A percentile compares a stretch with the other conserved stretches of the same genome.
These are phyloP conservation scores for Aphelenchoides besseyi DNA, from an alignment of 1,140 invertebrate species.

Conservation along the genomic window DNA sequence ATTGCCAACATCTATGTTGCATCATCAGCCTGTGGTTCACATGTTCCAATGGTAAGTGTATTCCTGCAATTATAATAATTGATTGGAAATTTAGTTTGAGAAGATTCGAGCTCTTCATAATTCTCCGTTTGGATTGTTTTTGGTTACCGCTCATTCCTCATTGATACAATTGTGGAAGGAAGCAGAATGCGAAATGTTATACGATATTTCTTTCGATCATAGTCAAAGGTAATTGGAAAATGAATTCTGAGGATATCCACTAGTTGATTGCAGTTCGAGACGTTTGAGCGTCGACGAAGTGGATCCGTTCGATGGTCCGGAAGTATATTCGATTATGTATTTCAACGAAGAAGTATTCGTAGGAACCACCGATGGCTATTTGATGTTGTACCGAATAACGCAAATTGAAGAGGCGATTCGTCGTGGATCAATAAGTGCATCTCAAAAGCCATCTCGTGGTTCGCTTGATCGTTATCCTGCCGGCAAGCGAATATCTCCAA, in stretches of 20 bases:
- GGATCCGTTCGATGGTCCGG: constrained; percentile 62
- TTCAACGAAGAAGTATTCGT: constrained; percentile 65
- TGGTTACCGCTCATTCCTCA: constrained; percentile 66
- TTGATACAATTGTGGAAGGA: constrained; percentile 67
- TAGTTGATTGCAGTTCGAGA: constrained; percentile 26
- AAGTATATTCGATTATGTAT: constrained; percentile 65
- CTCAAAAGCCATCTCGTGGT: constrained; percentile 41
- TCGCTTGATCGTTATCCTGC: constrained; percentile 45
- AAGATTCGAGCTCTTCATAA: constrained; percentile 54
- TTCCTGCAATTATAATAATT: not conserved
- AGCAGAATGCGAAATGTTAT: constrained; percentile 65
- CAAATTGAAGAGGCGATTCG: constrained; percentile 9
- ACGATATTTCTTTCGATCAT: constrained; percentile 65
- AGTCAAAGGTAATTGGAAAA: constrained; percentile 62
- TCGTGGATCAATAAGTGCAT: not conserved
- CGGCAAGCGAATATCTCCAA: constrained; percentile 46
- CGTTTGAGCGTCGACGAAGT: constrained; percentile 52
- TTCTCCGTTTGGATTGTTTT: constrained; percentile 65
- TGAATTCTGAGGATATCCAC: not conserved
- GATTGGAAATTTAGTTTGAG: constrained; percentile 33
- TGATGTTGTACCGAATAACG: constrained; percentile 64
- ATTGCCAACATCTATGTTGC: constrained; percentile 65
- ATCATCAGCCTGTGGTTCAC: constrained; percentile 53
- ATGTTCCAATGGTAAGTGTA: constrained; percentile 49
- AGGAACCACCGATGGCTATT: constrained; percentile 67